Conservation (phyloP, 2,888 invertebrate species). For the Leucania comma region DNA sequence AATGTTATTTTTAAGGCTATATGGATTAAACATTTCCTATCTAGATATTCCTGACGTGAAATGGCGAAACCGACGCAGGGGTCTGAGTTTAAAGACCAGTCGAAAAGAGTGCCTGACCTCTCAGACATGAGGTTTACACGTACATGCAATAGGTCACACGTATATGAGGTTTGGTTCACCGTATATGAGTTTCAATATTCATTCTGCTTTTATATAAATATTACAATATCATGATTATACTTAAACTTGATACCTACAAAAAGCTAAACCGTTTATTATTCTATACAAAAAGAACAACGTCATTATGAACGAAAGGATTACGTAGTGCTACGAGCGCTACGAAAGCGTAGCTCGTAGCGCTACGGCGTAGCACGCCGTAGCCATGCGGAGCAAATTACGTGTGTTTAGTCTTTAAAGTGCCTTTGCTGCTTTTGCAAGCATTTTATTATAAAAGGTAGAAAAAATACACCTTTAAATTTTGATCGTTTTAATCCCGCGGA, state of each 20-base stretch:
- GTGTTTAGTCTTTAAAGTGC: conserved; percentile 30
- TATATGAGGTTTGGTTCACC: background rate
- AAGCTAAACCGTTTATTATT: background rate
- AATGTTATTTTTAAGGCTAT: background rate
- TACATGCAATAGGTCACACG: background rate
- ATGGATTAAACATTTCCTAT: background rate
- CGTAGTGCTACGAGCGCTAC: conserved; percentile 27
- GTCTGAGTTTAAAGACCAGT: background rate
- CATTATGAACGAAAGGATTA: conserved; percentile 16
- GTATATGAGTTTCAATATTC: background rate
- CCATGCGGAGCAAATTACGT: conserved; percentile 39
- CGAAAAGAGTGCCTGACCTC: background rate
- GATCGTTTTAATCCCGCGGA: no score
- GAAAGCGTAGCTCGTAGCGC: conserved; percentile 43
- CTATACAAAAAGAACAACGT: background rate
- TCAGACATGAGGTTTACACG: background rate
- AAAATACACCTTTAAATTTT: no score
- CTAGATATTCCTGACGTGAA: background rate
- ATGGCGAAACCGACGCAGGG: background rate
- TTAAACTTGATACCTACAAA: background rate
- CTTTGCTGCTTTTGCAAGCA: conserved; percentile 19
- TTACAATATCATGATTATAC: background rate
- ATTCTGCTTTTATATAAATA: background rate
- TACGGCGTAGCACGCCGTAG: conserved; percentile 41
- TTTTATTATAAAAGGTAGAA: background rate